Conservation (phyloP, 2,797 vertebrate species). For the Lycodopsis pacificus region DNA sequence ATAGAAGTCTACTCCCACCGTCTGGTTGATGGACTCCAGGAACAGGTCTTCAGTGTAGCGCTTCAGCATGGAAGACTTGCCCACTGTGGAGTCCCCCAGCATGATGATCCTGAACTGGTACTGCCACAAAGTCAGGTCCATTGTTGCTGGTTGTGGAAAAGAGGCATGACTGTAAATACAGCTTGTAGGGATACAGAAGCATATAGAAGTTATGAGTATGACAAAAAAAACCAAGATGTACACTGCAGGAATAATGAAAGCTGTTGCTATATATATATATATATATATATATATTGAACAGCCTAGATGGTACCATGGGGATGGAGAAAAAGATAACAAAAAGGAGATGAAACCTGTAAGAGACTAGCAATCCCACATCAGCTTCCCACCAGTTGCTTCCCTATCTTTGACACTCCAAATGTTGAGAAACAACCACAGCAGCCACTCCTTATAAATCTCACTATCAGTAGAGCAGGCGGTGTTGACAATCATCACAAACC, state of each 20-base stretch:
- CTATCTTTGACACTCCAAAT: conserved; percentile 41
- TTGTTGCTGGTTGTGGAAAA: conserved; percentile 42
- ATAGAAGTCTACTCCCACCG: conserved; percentile 90
- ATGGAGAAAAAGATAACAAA: neutral
- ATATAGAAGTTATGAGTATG: neutral
- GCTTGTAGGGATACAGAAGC: neutral
- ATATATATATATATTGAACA: neutral
- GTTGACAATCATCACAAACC: conserved; percentile 42
- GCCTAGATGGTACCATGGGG: neutral
- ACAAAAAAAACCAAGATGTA: neutral
- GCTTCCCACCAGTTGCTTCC: conserved; percentile 15
- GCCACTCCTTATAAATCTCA: conserved; percentile 65
- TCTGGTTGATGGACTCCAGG: conserved; percentile 86
- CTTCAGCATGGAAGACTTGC: conserved; percentile 90
- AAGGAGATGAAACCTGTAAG: conserved; percentile 9
- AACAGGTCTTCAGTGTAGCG: conserved; percentile 88
- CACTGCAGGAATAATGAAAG: neutral
- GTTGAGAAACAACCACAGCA: conserved; percentile 55
- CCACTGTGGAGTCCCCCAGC: conserved; percentile 90
- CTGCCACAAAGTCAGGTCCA: conserved; percentile 89
- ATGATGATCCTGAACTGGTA: conserved; percentile 93
- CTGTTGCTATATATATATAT: too few species aligned
- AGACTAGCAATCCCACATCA: conserved; percentile 23
- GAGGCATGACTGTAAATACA: neutral
- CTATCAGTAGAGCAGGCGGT: conserved; percentile 28